Percentiles rank a stretch among this genome's conserved stretches.
Conservation (phyloP, 2,888 invertebrate species). For the Phalera bucephala region DNA sequence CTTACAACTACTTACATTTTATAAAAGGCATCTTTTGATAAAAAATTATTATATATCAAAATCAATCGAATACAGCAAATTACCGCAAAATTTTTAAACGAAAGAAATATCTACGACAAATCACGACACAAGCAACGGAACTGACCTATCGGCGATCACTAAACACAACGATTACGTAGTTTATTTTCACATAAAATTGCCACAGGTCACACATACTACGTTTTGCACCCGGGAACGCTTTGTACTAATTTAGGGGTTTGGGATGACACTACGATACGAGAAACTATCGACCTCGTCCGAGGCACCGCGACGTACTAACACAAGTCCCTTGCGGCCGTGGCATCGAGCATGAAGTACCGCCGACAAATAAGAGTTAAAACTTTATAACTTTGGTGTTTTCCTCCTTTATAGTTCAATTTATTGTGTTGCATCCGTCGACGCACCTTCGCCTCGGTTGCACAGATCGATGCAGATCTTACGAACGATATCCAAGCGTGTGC, state of each 20-base stretch:
- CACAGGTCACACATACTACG: constrained; percentile 57
- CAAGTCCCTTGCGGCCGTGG: constrained; percentile 11
- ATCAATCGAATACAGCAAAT: constrained; percentile 65
- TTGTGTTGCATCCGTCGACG: constrained; percentile 17
- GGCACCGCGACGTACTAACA: constrained; percentile 4
- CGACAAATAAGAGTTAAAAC: constrained; percentile 22
- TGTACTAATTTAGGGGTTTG: constrained; percentile 65
- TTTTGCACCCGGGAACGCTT: constrained; percentile 61
- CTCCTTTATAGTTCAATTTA: constrained; percentile 22
- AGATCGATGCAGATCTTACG: constrained; percentile 31
- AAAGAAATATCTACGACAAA: constrained; percentile 62
- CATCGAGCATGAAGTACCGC: constrained; percentile 22
- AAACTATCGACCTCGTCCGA: constrained; percentile 17
- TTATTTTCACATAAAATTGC: constrained; percentile 53
- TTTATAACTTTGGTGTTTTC: constrained; percentile 58
- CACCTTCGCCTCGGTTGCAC: constrained; percentile 18
- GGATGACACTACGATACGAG: constrained; percentile 47
- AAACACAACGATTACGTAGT: constrained; percentile 50
- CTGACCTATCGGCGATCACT: constrained; percentile 56
- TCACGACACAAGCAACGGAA: constrained; percentile 71
- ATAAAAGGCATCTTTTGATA: constrained; percentile 78
- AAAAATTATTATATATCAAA: constrained; percentile 49
- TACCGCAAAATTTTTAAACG: constrained; percentile 54
- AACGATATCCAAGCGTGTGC: constrained; percentile 31
- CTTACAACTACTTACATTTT: constrained; percentile 76